Percentiles rank a stretch among this genome's conserved stretches.
phyloP scores from a whole-genome alignment of 2,888 invertebrate genomes.

The Dyspetes luteomarginatus region DNA sequence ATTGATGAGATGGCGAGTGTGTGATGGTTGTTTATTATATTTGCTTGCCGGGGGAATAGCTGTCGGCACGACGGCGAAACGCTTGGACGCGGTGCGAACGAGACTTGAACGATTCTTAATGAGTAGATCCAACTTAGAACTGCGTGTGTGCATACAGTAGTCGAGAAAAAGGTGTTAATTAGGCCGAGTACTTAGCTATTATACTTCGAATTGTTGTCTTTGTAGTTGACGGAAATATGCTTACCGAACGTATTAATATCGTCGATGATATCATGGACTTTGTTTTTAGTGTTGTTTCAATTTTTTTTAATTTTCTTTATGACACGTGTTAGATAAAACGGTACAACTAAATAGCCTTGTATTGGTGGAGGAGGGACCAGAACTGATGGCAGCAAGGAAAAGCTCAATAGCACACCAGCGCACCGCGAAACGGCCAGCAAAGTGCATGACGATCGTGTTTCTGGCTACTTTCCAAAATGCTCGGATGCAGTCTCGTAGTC shows the following conservation, averaged over 20 bases:
- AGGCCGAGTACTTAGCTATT: background rate
- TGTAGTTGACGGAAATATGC: background rate
- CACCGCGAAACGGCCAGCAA: slow-evolving; percentile 8
- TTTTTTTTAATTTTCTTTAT: background rate
- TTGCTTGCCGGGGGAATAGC: background rate
- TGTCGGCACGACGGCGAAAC: slow-evolving; percentile 1
- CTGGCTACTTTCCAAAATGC: slow-evolving; percentile 59
- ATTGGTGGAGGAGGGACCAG: slow-evolving; percentile 31
- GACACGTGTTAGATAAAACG: slow-evolving; percentile 26
- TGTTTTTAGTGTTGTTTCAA: background rate
- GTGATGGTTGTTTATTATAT: slow-evolving; percentile 15
- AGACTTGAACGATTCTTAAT: slow-evolving; percentile 30
- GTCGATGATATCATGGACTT: background rate
- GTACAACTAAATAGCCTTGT: slow-evolving; percentile 56
- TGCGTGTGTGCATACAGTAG: background rate
- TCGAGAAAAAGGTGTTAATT: slow-evolving; percentile 22
- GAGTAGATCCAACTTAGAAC: slow-evolving; percentile 4
- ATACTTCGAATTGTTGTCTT: background rate
- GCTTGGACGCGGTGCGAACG: background rate
- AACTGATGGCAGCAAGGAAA: slow-evolving; percentile 8
- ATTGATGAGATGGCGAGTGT: slow-evolving; percentile 27
- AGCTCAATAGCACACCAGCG: background rate
- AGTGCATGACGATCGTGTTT: slow-evolving; percentile 53
- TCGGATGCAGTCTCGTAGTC: slow-evolving; percentile 12
- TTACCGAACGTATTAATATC: background rate